A percentile compares a stretch with the other conserved stretches of the same genome.
Evolutionary conservation across 2,888 invertebrate species (phyloP).

Genomic region (Limnephilus marmoratus): DNA sequence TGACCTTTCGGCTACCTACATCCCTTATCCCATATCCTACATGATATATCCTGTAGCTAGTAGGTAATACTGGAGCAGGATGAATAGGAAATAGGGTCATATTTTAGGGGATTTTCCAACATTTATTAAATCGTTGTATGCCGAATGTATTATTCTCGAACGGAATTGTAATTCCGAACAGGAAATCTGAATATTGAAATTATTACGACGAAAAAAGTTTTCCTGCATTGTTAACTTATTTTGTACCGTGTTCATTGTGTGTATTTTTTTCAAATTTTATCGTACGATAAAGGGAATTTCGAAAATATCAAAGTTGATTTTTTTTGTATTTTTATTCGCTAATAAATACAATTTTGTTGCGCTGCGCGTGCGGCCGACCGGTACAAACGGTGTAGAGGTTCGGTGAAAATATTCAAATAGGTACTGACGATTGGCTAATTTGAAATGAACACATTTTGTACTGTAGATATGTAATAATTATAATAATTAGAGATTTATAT

Average conservation of each 20-base stretch:
- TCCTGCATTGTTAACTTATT: conserved; percentile 2
- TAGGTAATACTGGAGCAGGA: background rate
- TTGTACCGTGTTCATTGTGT: background rate
- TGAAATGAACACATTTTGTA: background rate
- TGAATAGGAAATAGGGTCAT: conserved; percentile 43
- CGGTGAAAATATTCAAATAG: background rate
- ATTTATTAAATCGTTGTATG: background rate
- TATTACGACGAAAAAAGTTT: background rate
- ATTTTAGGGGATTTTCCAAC: conserved; percentile 12
- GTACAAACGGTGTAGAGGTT: background rate
- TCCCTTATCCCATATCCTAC: background rate
- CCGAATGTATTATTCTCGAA: background rate
- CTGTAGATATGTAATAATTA: background rate
- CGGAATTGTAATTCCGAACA: conserved; percentile 4
- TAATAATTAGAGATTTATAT: too few relatives aligned
- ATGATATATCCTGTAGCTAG: background rate
- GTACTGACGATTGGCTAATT: background rate
- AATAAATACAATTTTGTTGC: background rate
- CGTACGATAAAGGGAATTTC: background rate
- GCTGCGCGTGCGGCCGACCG: background rate
- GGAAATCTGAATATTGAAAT: conserved; percentile 29
- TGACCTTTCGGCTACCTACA: background rate
- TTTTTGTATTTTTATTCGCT: background rate
- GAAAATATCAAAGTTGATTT: background rate
- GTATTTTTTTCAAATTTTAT: background rate